Evolutionary conservation across 2,888 invertebrate species (phyloP).

Genomic region (Notodonta ziczac): DNA sequence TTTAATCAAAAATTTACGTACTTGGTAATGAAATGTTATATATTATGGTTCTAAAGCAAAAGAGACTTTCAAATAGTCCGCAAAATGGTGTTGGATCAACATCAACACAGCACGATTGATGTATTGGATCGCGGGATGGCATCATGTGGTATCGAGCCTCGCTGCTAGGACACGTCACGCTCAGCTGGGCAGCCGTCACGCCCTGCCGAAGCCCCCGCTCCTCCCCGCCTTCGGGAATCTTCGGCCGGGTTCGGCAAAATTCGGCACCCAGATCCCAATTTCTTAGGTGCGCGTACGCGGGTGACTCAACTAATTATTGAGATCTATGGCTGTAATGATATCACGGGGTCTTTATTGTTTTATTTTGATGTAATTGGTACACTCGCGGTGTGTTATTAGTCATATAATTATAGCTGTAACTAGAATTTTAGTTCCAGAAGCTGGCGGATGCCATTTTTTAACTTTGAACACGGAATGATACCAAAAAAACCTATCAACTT

Average conservation of each 20-base stretch:
- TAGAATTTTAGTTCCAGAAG: conserved; percentile 29
- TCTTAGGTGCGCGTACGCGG: conserved; percentile 52
- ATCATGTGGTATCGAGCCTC: conserved; percentile 54
- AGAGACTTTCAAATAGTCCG: too few species aligned
- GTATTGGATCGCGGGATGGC: conserved; percentile 56
- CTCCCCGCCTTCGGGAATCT: conserved; percentile 57
- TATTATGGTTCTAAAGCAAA: too few species aligned
- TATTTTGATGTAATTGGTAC: conserved; percentile 50
- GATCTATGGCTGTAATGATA: conserved; percentile 63
- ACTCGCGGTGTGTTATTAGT: conserved; percentile 37
- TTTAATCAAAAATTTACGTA: too few species aligned
- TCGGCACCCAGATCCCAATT: conserved; percentile 56
- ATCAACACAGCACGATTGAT: conserved; percentile 30
- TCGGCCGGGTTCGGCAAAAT: conserved; percentile 59
- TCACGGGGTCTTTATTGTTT: conserved; percentile 51
- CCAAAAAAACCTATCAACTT: conserved; percentile 27
- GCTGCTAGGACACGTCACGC: conserved; percentile 64
- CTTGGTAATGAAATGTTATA: too few species aligned
- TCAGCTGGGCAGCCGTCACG: conserved; percentile 68
- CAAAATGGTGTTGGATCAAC: too few species aligned
- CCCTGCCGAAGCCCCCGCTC: conserved; percentile 62
- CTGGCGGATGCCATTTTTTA: conserved; percentile 19
- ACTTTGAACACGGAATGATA: conserved; percentile 16
- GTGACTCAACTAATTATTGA: conserved; percentile 60
- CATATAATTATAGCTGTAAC: conserved; percentile 33